These are phyloP conservation scores for Drosophila kepulauana DNA, from an alignment of 1,140 invertebrate genomes.

Conservation along the genomic window DNA sequence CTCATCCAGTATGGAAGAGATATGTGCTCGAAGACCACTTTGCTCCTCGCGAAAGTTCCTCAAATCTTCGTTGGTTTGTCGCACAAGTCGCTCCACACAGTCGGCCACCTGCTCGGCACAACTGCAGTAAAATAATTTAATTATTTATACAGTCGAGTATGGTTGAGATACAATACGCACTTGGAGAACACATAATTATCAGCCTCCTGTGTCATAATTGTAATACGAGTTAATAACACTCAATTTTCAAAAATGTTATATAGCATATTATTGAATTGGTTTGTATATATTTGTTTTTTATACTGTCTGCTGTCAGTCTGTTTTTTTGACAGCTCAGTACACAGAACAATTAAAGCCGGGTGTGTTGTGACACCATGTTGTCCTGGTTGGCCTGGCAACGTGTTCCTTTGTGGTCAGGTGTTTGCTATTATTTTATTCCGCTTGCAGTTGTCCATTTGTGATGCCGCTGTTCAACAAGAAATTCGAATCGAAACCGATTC, in stretches of 20 bases:
- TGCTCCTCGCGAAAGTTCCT: conserved; percentile 51
- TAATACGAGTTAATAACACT: conserved; percentile 4
- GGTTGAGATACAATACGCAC: conserved; percentile 24
- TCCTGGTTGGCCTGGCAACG: conserved; percentile 68
- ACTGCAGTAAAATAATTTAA: conserved; percentile 1
- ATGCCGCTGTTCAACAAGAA: conserved; percentile 84
- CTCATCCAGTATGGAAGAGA: conserved; percentile 54
- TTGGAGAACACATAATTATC: conserved; percentile 27
- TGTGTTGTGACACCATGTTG: conserved; percentile 15
- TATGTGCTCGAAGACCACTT: conserved; percentile 31
- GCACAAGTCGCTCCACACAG: conserved; percentile 53
- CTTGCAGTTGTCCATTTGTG: conserved; percentile 6
- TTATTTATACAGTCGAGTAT: neutral
- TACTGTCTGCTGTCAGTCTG: conserved; percentile 45
- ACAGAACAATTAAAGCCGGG: neutral
- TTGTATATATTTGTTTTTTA: conserved; percentile 1
- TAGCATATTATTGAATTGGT: conserved; percentile 2
- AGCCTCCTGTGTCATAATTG: conserved; percentile 59
- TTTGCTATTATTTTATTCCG: conserved; percentile 14
- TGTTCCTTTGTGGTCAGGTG: conserved; percentile 25
- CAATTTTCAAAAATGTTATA: neutral
- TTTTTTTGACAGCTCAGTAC: conserved; percentile 42
- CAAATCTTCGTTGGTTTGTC: conserved; percentile 58
- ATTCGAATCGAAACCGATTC: conserved; percentile 79
- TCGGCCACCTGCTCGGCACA: conserved; percentile 33